Percentiles rank a stretch among this genome's conserved stretches.
phyloP scores from a whole-genome alignment of 1,140 invertebrate genomes.

The Drosophila busckii region DNA sequence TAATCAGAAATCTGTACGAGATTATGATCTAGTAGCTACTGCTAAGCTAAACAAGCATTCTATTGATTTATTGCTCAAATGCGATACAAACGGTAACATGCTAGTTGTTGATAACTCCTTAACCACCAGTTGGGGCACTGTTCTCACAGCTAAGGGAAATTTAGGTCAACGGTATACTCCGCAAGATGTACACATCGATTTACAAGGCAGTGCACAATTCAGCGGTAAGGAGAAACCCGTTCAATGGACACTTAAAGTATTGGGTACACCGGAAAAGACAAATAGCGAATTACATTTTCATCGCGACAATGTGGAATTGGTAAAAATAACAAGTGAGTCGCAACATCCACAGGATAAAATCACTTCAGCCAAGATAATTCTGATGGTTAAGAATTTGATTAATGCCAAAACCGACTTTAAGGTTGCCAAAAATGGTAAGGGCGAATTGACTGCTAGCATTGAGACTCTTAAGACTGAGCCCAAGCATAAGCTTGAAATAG shows the following conservation, averaged over 20 bases:
- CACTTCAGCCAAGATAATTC: slow-evolving; percentile 79
- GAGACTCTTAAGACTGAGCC: slow-evolving; percentile 80
- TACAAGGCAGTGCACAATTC: slow-evolving; percentile 50
- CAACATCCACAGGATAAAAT: slow-evolving; percentile 64
- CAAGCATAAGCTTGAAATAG: slow-evolving; percentile 82
- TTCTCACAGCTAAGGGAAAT: slow-evolving; percentile 51
- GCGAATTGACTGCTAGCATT: slow-evolving; percentile 80
- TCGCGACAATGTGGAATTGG: slow-evolving; percentile 42
- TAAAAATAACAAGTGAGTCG: slow-evolving; percentile 50
- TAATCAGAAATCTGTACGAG: slow-evolving; percentile 53
- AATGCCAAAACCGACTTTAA: slow-evolving; percentile 81
- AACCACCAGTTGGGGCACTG: slow-evolving; percentile 61
- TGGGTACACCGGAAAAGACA: slow-evolving; percentile 65
- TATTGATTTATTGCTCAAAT: slow-evolving; percentile 49
- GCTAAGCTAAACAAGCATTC: slow-evolving; percentile 57
- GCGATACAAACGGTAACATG: slow-evolving; percentile 45
- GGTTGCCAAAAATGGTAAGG: slow-evolving; percentile 80
- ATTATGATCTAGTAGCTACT: slow-evolving; percentile 66
- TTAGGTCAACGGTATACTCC: slow-evolving; percentile 50
- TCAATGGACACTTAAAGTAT: slow-evolving; percentile 55
- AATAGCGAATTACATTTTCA: slow-evolving; percentile 42
- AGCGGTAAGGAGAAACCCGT: slow-evolving; percentile 46
- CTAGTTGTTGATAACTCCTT: slow-evolving; percentile 53
- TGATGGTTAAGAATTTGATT: slow-evolving; percentile 81
- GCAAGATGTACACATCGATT: slow-evolving; percentile 57